These are phyloP conservation scores for Zaprionus lachaisei DNA, from an alignment of 1,140 invertebrate species.

Conservation along the genomic window DNA sequence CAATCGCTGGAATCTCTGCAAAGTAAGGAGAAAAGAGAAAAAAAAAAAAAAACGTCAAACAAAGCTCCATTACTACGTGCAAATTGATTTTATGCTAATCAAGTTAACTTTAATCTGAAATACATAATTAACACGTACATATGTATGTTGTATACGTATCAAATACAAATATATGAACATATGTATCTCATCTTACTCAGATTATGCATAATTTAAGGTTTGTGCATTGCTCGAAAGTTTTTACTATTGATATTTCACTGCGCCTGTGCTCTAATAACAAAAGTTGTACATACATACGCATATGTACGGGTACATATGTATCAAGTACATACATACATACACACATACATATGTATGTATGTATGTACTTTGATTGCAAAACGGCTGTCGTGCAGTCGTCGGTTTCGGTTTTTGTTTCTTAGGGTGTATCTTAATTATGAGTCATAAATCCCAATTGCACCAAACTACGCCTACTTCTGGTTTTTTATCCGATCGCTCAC, in stretches of 20 bases:
- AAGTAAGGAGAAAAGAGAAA: constrained; percentile 13
- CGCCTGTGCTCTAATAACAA: constrained; percentile 47
- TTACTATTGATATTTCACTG: constrained; percentile 54
- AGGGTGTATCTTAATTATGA: constrained; percentile 74
- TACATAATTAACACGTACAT: constrained; percentile 20
- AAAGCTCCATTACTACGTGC: constrained; percentile 14
- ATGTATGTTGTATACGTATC: constrained; percentile 1
- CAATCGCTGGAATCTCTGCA: constrained; percentile 63
- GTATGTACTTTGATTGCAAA: constrained; percentile 50
- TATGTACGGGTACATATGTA: constrained; percentile 18
- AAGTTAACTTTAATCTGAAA: constrained; percentile 29
- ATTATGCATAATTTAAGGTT: constrained; percentile 34
- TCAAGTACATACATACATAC: constrained; percentile 19
- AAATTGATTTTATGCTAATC: constrained; percentile 31
- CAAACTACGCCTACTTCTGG: constrained; percentile 57
- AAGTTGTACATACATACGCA: constrained; percentile 36
- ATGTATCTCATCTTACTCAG: constrained; percentile 8
- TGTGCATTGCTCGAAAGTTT: constrained; percentile 35
- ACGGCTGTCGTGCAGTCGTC: constrained; percentile 59
- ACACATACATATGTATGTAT: constrained; percentile 22
- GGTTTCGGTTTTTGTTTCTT: constrained; percentile 53
- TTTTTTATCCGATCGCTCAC: constrained; percentile 60
- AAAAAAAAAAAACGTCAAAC: neutral
- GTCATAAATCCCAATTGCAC: constrained; percentile 72
- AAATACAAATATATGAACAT: constrained; percentile 2